A percentile compares a stretch with the other conserved stretches of the same genome.
Evolutionary conservation across 2,113 vertebrate species (phyloP).

Genomic region (Pteruthius melanotis): DNA sequence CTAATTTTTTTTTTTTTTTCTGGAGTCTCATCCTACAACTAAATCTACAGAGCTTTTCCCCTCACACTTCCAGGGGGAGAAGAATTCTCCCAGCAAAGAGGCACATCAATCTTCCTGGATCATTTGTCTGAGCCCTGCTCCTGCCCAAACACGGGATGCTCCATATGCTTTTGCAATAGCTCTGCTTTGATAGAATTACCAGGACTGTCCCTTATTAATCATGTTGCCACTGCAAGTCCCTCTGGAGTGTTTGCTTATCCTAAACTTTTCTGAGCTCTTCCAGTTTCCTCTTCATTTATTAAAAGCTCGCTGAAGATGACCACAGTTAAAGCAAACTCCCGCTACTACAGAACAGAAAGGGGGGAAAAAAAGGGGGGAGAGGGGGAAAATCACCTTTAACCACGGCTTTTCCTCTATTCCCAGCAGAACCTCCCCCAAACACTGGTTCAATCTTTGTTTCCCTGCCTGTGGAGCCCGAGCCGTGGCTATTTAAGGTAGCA

Average conservation of each 20-base stretch:
- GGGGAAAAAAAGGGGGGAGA: background rate
- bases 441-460: background rate
- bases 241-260: slow-evolving; percentile 17
- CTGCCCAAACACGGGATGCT: background rate
- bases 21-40: background rate
- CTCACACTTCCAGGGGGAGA: background rate
- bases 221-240: slow-evolving; percentile 43
- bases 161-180: slow-evolving; percentile 51
- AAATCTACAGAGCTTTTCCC: background rate
- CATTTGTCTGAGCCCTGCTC: background rate
- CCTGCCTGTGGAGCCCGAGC: background rate
- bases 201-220: slow-evolving; percentile 52
- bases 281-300: background rate
- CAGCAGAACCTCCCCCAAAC: background rate
- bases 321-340: background rate
- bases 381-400: background rate
- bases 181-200: slow-evolving; percentile 35
- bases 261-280: background rate
- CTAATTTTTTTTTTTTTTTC: background rate
- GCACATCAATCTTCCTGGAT: background rate
- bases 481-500: background rate
- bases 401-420: background rate
- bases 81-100: background rate
- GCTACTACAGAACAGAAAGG: background rate
- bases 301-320: background rate